A percentile compares a stretch with the other conserved stretches of the same genome.
Conservation (phyloP, 2,888 invertebrate species). For the Camptogramma bilineatum region DNA sequence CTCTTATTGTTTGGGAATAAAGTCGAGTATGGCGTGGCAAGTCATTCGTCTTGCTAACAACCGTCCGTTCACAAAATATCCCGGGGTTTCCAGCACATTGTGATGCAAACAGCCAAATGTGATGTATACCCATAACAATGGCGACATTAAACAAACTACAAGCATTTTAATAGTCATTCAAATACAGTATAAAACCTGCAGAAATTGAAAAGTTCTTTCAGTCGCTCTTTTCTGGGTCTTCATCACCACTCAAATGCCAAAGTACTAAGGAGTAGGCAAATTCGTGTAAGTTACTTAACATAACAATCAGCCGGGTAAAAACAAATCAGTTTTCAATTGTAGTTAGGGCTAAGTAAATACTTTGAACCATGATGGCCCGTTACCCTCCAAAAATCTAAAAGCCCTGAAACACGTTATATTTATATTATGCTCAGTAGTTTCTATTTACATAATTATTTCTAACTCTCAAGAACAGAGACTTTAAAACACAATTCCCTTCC, state of each 20-base stretch:
- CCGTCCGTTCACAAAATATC: conserved; percentile 2
- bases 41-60: neutral
- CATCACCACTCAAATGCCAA: neutral
- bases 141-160: neutral
- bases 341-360: too few species aligned
- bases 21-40: neutral
- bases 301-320: too few species aligned
- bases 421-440: too few species aligned
- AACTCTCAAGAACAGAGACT: too few species aligned
- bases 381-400: too few species aligned
- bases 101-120: conserved; percentile 19
- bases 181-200: conserved; percentile 19
- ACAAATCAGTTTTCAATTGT: too few species aligned
- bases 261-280: neutral
- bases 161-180: conserved; percentile 6
- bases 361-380: too few species aligned
- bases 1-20: neutral
- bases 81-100: neutral
- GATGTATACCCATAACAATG: conserved; percentile 18
- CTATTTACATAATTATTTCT: too few species aligned
- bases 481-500: too few species aligned
- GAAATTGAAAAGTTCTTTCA: conserved; percentile 1
- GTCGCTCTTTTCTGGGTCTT: neutral
- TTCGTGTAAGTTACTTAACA: neutral
- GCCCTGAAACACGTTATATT: too few species aligned